Conservation (phyloP, 2,888 invertebrate species). For the Idaea biselata region DNA sequence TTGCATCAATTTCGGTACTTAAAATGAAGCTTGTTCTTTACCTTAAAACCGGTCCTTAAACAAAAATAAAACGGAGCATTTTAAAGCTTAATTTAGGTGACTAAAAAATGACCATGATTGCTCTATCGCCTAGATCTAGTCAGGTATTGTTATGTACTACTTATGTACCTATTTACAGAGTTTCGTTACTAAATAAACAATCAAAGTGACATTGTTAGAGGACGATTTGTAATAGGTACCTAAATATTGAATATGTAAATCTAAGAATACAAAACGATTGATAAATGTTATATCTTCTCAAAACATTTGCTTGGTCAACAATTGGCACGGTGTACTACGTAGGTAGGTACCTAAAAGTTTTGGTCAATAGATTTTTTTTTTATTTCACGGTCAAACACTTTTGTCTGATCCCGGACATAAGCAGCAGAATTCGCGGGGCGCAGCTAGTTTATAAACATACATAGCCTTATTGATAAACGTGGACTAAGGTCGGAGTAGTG, state of each 20-base stretch:
- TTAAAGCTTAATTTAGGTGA: too few species aligned
- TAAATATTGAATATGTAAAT: constrained; percentile 23
- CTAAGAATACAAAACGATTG: constrained; percentile 23
- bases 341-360: constrained; percentile 11
- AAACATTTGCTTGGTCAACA: constrained; percentile 11
- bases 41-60: too few species aligned
- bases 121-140: constrained; percentile 11
- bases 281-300: constrained; percentile 13
- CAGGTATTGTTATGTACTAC: background rate
- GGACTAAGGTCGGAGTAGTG: too few species aligned
- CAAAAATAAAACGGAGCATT: too few species aligned
- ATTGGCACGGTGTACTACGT: background rate
- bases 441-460: too few species aligned
- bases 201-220: constrained; percentile 21
- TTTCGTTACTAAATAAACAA: constrained; percentile 16
- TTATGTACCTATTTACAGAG: background rate
- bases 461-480: too few species aligned
- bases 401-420: too few species aligned
- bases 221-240: constrained; percentile 22
- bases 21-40: too few species aligned
- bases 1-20: too few species aligned
- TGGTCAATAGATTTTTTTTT: background rate
- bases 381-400: too few species aligned
- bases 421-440: too few species aligned
- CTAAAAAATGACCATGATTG: constrained; percentile 9